Conservation (phyloP, 2,113 vertebrate genomes). For the Poeciliopsis turrubarensis region DNA sequence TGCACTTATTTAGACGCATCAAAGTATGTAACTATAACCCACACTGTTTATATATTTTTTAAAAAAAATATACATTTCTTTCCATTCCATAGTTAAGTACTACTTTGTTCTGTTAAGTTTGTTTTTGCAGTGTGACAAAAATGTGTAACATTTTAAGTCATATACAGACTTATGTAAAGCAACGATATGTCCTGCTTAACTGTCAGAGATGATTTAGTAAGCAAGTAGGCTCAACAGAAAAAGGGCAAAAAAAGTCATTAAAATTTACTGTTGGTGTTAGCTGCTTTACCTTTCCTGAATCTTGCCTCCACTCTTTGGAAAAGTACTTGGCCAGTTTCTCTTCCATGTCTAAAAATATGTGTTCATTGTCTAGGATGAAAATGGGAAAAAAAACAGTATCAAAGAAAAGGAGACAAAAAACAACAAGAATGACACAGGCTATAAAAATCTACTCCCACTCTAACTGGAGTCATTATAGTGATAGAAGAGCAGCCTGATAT, state of each 20-base stretch:
- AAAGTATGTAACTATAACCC: too few species aligned
- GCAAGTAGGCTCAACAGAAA: neutral
- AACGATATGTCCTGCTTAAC: neutral
- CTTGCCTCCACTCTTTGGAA: conserved; percentile 88
- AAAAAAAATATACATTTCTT: too few species aligned
- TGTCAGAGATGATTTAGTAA: too few species aligned
- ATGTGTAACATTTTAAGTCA: too few species aligned
- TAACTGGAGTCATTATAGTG: conserved; percentile 65
- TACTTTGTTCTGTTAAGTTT: too few species aligned
- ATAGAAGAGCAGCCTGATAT: conserved; percentile 47
- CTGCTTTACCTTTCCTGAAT: conserved; percentile 79
- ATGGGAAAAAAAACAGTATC: conserved; percentile 47
- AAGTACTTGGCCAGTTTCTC: conserved; percentile 91
- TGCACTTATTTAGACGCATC: too few species aligned
- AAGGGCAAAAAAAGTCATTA: neutral
- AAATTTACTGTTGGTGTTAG: neutral
- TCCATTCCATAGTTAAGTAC: too few species aligned
- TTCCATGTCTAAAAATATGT: conserved; percentile 89
- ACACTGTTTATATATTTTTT: too few species aligned
- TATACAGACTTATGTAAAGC: too few species aligned
- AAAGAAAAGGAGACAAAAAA: conserved; percentile 59
- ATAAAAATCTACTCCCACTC: conserved; percentile 62
- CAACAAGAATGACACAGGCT: conserved; percentile 63
- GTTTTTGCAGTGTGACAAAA: too few species aligned
- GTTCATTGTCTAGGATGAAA: conserved; percentile 84